phyloP scores from a whole-genome alignment of 2,797 vertebrate species.

The Sebastolobus altivelis region DNA sequence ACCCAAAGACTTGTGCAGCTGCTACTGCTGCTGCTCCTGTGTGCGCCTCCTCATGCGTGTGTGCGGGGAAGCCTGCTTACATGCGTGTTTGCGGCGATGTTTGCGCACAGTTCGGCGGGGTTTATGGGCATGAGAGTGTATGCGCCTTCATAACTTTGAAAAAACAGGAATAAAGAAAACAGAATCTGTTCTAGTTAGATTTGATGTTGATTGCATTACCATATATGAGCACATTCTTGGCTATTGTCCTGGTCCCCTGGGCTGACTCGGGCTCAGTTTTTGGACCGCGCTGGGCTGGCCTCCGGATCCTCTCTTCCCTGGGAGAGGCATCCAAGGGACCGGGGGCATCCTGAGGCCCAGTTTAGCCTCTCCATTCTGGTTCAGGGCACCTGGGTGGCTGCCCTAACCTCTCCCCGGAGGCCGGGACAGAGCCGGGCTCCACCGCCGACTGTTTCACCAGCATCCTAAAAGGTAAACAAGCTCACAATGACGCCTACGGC shows the following conservation, averaged over 20 bases:
- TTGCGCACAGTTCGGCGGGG: constrained; percentile 51
- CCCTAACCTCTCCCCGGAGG: constrained; percentile 46
- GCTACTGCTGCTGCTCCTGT: constrained; percentile 61
- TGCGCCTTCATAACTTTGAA: constrained; percentile 52
- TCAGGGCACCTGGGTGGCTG: constrained; percentile 75
- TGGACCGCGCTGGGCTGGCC: constrained; percentile 58
- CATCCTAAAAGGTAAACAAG: constrained; percentile 57
- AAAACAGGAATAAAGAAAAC: constrained; percentile 53
- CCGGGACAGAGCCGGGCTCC: constrained; percentile 8
- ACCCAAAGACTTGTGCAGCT: constrained; percentile 76
- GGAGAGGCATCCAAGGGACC: constrained; percentile 60
- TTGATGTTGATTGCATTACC: constrained; percentile 80
- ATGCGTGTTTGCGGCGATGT: constrained; percentile 34
- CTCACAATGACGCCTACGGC: constrained; percentile 13
- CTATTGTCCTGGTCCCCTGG: constrained; percentile 74
- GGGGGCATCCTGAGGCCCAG: constrained; percentile 68
- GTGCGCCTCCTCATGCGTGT: constrained; percentile 23
- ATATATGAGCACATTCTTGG: constrained; percentile 79
- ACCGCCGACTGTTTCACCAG: constrained; percentile 49
- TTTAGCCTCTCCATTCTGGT: constrained; percentile 76
- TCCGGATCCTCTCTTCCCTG: constrained; percentile 52
- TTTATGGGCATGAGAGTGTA: constrained; percentile 54
- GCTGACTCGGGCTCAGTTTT: constrained; percentile 53
- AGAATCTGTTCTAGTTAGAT: constrained; percentile 64
- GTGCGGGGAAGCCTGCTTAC: constrained; percentile 29